A percentile compares a stretch with the other conserved stretches of the same genome.
Evolutionary conservation across 2,113 vertebrate genomes (phyloP).

Genomic region (Scomber japonicus): DNA sequence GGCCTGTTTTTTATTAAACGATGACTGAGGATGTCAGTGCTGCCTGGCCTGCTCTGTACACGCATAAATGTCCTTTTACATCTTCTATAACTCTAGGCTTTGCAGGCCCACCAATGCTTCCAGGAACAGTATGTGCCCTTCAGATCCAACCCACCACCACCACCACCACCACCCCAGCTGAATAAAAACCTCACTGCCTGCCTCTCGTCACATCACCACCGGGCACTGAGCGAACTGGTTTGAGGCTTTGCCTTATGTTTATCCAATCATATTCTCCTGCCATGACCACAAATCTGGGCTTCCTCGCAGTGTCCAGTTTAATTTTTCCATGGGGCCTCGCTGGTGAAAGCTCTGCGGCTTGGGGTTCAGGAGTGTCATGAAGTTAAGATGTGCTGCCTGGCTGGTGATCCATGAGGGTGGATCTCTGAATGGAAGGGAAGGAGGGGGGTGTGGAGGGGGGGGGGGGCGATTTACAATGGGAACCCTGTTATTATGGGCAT

Average conservation of each 20-base stretch:
- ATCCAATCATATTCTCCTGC: constrained; percentile 69
- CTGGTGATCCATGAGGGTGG: constrained; percentile 50
- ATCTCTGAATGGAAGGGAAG: constrained; percentile 19
- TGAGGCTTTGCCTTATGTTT: constrained; percentile 63
- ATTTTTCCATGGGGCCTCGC: constrained; percentile 65
- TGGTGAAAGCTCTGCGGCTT: constrained; percentile 67
- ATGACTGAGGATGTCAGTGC: constrained; percentile 48
- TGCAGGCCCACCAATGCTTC: background rate
- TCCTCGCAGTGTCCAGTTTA: constrained; percentile 57
- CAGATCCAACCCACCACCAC: constrained; percentile 16
- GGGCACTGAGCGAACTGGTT: constrained; percentile 35
- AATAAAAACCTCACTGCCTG: constrained; percentile 32
- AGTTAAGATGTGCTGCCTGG: constrained; percentile 61
- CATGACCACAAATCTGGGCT: constrained; percentile 63
- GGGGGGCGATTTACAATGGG: constrained; percentile 38
- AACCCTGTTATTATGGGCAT: constrained; percentile 75
- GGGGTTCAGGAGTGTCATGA: constrained; percentile 53
- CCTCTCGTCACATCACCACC: constrained; percentile 56
- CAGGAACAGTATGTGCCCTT: constrained; percentile 34
- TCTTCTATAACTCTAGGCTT: background rate
- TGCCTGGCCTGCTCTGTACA: constrained; percentile 36
- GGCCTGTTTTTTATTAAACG: constrained; percentile 72
- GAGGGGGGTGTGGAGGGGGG: background rate
- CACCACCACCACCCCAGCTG: background rate
- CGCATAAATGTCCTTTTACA: constrained; percentile 41